phyloP scores from a whole-genome alignment of 2,113 vertebrate species.

The Mesocricetus auratus region DNA sequence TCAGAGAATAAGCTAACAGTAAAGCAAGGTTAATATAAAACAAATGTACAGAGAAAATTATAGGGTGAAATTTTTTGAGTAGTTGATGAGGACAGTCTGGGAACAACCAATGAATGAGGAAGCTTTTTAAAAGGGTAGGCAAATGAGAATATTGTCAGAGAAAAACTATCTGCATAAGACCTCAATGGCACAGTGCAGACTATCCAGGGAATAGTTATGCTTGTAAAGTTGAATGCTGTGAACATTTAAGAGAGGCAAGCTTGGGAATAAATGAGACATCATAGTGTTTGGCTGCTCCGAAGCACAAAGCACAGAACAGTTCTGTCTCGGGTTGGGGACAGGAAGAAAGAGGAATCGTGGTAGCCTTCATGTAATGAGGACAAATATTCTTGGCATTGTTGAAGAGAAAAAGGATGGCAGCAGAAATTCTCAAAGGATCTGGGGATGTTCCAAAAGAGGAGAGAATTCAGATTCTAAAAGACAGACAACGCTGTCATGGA shows the following conservation, averaged over 20 bases:
- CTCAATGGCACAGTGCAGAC: not conserved
- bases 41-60: not conserved
- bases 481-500: not conserved
- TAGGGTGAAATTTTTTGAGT: not conserved
- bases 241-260: not conserved
- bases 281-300: not conserved
- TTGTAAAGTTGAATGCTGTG: not conserved
- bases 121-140: not conserved
- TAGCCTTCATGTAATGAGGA: not conserved
- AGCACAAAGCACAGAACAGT: not conserved
- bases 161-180: not conserved
- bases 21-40: not conserved
- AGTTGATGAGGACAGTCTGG: not conserved
- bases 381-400: not conserved
- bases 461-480: not conserved
- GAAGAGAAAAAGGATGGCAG: not conserved
- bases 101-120: not conserved
- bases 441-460: not conserved
- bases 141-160: not conserved
- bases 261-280: not conserved
- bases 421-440: constrained; percentile 24
- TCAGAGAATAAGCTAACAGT: not conserved
- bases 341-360: not conserved
- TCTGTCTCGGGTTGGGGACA: not conserved
- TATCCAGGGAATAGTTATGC: not conserved